Conservation (phyloP, 2,113 vertebrate species). For the Oenanthe melanoleuca region DNA sequence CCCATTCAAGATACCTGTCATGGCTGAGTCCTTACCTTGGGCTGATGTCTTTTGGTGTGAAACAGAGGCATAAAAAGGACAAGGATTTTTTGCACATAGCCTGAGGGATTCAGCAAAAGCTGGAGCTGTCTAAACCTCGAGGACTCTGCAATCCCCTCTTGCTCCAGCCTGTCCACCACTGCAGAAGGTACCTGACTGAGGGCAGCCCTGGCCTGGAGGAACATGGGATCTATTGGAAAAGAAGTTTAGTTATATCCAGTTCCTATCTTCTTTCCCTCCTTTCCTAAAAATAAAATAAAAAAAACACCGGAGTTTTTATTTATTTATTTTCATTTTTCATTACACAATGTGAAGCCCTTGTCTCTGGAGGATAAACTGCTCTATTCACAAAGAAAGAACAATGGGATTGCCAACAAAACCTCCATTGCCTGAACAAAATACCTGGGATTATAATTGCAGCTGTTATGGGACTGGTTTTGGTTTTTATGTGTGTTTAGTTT, state of each 20-base stretch:
- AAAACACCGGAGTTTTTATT: not conserved
- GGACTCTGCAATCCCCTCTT: not conserved
- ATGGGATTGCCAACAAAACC: not conserved
- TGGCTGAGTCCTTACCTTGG: not conserved
- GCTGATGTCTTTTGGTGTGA: not conserved
- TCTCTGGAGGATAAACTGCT: not conserved
- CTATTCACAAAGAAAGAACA: not conserved
- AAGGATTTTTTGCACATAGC: not conserved
- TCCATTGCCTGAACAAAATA: not conserved
- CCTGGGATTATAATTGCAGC: not conserved
- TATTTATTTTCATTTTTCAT: not conserved
- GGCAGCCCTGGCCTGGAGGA: not conserved
- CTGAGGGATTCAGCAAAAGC: not conserved
- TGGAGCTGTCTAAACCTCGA: not conserved
- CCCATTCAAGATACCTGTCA: not conserved
- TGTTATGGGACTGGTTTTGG: not conserved
- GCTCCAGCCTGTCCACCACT: rapidly evolving
- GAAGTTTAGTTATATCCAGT: not conserved
- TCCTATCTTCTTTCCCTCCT: not conserved
- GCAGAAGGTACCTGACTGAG: not conserved
- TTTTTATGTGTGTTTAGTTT: not conserved
- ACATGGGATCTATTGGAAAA: not conserved
- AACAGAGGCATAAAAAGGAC: not conserved
- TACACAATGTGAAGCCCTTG: not conserved
- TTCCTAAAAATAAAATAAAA: not conserved